Conservation (phyloP, 2,797 vertebrate species). For the Oophaga sylvatica region DNA sequence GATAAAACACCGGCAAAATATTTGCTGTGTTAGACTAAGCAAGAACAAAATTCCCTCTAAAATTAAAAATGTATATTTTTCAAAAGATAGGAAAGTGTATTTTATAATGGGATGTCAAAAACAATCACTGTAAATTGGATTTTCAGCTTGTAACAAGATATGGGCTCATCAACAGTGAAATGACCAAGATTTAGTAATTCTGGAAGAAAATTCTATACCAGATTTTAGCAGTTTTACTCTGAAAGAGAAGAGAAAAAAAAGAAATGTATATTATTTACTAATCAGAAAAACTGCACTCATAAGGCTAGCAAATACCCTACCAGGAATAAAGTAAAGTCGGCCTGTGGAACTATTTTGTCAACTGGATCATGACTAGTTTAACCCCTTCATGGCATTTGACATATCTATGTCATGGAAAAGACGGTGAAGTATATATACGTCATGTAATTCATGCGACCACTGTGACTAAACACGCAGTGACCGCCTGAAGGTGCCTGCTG, state of each 20-base stretch:
- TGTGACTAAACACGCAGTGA: no score
- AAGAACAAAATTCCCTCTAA: background rate
- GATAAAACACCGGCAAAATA: background rate
- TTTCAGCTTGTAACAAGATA: background rate
- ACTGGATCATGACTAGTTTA: no score
- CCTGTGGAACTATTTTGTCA: no score
- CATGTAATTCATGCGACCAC: no score
- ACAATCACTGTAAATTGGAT: background rate
- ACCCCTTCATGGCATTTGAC: no score
- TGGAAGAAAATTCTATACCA: background rate
- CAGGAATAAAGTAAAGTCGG: no score
- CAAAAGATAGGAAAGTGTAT: background rate
- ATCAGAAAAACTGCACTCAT: background rate
- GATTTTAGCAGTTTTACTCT: background rate
- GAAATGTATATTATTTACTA: background rate
- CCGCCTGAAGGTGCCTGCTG: no score
- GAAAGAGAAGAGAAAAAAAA: background rate
- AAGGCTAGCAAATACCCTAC: no score
- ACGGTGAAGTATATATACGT: no score
- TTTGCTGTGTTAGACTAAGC: background rate
- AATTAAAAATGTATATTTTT: background rate
- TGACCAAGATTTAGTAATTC: background rate
- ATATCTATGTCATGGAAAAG: no score
- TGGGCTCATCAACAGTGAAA: background rate
- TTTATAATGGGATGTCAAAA: background rate